phyloP scores from a whole-genome alignment of 2,797 vertebrate species.

The Enteromius mattozi region DNA sequence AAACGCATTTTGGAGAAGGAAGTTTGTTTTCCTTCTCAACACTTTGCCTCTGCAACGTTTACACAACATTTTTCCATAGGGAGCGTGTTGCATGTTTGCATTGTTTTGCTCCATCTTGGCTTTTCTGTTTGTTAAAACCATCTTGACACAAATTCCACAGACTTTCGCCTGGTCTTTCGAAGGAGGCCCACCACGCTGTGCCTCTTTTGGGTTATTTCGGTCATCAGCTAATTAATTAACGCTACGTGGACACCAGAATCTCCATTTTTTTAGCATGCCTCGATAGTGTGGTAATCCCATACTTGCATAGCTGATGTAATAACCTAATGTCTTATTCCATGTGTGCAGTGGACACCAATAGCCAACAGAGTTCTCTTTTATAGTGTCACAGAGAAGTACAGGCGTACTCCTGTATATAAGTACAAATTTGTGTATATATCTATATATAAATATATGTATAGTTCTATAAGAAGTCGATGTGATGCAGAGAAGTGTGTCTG shows the following conservation, averaged over 20 bases:
- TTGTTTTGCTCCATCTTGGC: constrained; percentile 48
- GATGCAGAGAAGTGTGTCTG: constrained; percentile 59
- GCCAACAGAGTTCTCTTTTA: constrained; percentile 49
- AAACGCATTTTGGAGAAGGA: constrained; percentile 36
- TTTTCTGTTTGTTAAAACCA: constrained; percentile 34
- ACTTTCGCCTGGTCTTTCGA: constrained; percentile 44
- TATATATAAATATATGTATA: constrained; percentile 58
- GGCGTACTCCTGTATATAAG: constrained; percentile 54
- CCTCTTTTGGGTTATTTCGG: constrained; percentile 25
- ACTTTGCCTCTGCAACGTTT: constrained; percentile 46
- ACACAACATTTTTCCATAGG: constrained; percentile 43
- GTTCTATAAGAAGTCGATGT: constrained; percentile 53
- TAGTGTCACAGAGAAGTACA: constrained; percentile 38
- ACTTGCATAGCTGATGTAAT: constrained; percentile 50
- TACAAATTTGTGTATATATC: constrained; percentile 36
- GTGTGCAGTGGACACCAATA: constrained; percentile 51
- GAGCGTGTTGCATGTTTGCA: constrained; percentile 50
- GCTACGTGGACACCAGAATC: constrained; percentile 29
- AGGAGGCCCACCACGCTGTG: constrained; percentile 27
- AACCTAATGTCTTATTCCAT: constrained; percentile 51
- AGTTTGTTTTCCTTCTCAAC: constrained; percentile 35
- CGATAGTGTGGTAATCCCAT: constrained; percentile 53
- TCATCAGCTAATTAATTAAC: constrained; percentile 18
- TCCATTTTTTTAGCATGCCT: constrained; percentile 61
- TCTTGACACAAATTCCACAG: constrained; percentile 21